Evolutionary conservation across 2,888 invertebrate genomes (phyloP), one percentile per base, ranked within the genome.

Genomic region (Mythimna vitellina): DNA sequence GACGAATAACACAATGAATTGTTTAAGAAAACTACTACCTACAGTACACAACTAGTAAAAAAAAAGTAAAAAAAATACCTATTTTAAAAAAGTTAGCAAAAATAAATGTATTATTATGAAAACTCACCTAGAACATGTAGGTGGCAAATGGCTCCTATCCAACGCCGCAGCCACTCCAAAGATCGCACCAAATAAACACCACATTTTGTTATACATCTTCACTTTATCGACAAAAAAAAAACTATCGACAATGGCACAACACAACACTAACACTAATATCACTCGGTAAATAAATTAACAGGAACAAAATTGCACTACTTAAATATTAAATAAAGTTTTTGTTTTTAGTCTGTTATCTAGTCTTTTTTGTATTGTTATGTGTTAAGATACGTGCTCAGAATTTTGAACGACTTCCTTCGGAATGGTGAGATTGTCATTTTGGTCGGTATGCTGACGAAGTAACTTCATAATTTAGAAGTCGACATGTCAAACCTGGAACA

Each of bases 71-170:
- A 2, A 8, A 25, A 25, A 25, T 25, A 25, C 25, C 25, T 25
- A 29, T 29, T 29, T 29, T 29, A 3, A 29, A 29, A 29, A 29
- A 29, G 29, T 29, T 29, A 29, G 29, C 2, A 29, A 29, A 29
- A n/a, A 8, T 38, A 64, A 22, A 12, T 1, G 12, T 32, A 7
- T 29, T 56, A 46, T 12, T 20, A 10, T 42, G 8, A 17, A 9
- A 46, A 91, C 96, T 96, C 87, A 97, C 97, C 97, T 97, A 89
- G 92, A 92, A 91, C 97, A 97, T 63, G 96, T 95, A 25, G 96
- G 97, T 66, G 96, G 96, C 78, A 96, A 88, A 42, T 89, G 89
- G 76, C 90, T 94, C 87, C 96, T 89, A 82, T 96, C 96, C 12
- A 93, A 92, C 5, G 87, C 90, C 70, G 91, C 93, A 66, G 87